These are phyloP conservation scores for Lumbricus terrestris DNA, from an alignment of 2,888 invertebrate genomes.

Conservation along the genomic window DNA sequence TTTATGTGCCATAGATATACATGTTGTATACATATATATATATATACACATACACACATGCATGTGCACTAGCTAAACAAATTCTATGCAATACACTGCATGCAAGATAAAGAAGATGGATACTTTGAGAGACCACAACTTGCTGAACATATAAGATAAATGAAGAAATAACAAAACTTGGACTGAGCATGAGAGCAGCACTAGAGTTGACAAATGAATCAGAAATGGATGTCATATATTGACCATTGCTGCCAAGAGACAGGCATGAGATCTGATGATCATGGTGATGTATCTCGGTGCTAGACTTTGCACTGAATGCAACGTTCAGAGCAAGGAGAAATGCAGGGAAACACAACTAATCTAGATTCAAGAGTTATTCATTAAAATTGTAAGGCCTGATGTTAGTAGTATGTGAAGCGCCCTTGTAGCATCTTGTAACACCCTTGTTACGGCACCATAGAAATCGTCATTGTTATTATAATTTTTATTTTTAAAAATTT, in stretches of 20 bases:
- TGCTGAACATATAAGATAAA: not conserved
- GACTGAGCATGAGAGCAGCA: not conserved
- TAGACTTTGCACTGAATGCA: not conserved
- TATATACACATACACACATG: not conserved
- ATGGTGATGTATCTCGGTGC: not conserved
- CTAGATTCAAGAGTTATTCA: too few relatives aligned
- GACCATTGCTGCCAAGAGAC: not conserved
- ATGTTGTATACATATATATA: not conserved
- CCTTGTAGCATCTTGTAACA: too few relatives aligned
- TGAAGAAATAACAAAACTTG: not conserved
- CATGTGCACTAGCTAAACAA: not conserved
- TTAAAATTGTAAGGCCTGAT: too few relatives aligned
- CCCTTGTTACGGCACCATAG: too few relatives aligned
- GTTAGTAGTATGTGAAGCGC: too few relatives aligned
- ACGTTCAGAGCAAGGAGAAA: not conserved
- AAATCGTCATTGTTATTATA: too few relatives aligned
- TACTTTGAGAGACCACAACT: not conserved
- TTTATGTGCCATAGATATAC: not conserved
- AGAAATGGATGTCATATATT: not conserved
- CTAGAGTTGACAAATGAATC: not conserved
- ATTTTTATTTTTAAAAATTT: too few relatives aligned
- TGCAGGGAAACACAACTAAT: too few relatives aligned
- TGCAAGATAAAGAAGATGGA: not conserved
- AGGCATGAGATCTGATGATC: not conserved
- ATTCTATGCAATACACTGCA: not conserved